These are phyloP conservation scores for Trematocara nigrifrons DNA, from an alignment of 2,113 vertebrate species.

Conservation along the genomic window DNA sequence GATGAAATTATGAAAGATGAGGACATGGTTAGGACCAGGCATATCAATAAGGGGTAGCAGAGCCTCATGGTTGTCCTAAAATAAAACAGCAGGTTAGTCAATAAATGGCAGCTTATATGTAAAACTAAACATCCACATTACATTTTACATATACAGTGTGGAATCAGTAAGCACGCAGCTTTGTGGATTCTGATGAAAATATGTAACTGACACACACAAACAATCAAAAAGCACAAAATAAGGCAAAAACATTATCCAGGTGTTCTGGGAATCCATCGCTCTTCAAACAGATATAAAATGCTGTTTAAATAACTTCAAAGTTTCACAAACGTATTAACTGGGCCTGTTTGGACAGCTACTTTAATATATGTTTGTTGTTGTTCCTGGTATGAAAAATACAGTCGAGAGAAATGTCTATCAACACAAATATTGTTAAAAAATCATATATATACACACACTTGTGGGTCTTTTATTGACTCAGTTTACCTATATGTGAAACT, in stretches of 20 bases:
- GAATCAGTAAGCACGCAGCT: background rate
- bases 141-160: background rate
- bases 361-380: background rate
- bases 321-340: background rate
- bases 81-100: background rate
- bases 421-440: background rate
- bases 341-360: background rate
- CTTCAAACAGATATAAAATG: background rate
- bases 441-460: background rate
- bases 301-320: background rate
- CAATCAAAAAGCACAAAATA: background rate
- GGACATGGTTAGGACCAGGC: constrained; percentile 29
- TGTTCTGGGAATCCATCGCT: no score
- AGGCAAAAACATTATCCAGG: background rate
- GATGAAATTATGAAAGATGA: constrained; percentile 25
- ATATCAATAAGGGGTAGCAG: constrained; percentile 9
- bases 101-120: background rate
- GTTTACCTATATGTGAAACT: background rate
- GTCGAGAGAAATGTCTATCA: background rate
- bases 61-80: constrained; percentile 45
- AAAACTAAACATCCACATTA: background rate
- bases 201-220: background rate
- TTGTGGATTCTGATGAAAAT: background rate
- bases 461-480: background rate
- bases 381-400: background rate